Evolutionary conservation across 2,797 vertebrate species (phyloP), one percentile per base, ranked within the genome.

Genomic region (Trachurus trachurus): DNA sequence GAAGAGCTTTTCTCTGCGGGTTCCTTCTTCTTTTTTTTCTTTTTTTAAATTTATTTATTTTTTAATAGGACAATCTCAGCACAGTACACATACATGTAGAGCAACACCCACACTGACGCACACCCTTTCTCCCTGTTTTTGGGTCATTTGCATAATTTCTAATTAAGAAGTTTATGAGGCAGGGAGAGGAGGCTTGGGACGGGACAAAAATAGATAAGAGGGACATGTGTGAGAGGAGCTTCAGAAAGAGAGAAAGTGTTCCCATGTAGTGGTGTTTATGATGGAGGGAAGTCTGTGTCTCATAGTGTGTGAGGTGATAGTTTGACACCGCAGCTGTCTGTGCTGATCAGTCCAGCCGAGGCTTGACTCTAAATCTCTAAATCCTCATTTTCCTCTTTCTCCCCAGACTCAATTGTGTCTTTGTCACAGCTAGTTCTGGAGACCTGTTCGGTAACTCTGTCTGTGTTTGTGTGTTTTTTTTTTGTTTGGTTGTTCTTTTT

Each of bases 341-440:
- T 45, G 66, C 65, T 69, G 26, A 75, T 80, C 45, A n/a, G 65
- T 66, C 60, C 84, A 82, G 74, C 84, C 86, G 78, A 85, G 76
- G n/a, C 74, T 76, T 54, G 58, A 64, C 39, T 57, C 47, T 75
- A 45, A 87, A 75, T 61, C 57, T 82, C 49, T 60, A 68, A 75
- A 74, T 74, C 50, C 49, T 72, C 31, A 62, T 78, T 67, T 66
- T 90, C 64, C 67, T 80, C 58, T 91, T 86, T 85, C 81, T 89
- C 84, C 87, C 61, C 93, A 96, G 96, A 96, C 88, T 96, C 96
- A 53, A 90, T 96, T 93, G 88, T 96, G 76, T 96, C 95, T 90
- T 89, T 96, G 86, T 96, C 95, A 76, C 91, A 96, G 89, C 94
- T 96, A 70, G 88, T 93, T 89, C 93, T 96, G 94, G 95, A 96